Conservation (phyloP, 2,797 vertebrate species). For the Falco rusticolus region DNA sequence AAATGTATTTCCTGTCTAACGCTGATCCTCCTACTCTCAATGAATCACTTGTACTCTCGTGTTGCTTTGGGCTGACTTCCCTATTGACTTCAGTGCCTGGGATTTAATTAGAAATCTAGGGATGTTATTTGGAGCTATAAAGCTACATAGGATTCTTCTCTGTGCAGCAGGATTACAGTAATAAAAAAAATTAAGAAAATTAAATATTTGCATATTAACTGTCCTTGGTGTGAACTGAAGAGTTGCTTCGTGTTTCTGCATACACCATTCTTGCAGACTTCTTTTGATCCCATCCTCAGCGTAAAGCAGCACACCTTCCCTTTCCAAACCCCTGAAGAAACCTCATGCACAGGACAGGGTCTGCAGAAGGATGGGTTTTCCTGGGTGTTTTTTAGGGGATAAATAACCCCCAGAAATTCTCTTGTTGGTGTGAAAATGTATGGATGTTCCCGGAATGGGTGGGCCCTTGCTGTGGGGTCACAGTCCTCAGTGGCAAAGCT, state of each 20-base stretch:
- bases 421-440: accelerated
- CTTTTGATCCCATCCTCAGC: background rate
- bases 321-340: background rate
- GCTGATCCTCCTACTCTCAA: constrained; percentile 6
- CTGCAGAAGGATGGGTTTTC: background rate
- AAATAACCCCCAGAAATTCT: background rate
- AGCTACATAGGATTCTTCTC: background rate
- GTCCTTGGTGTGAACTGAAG: background rate
- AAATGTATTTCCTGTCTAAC: constrained; percentile 11
- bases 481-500: background rate
- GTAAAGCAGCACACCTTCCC: background rate
- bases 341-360: accelerated
- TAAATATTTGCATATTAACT: constrained; percentile 13
- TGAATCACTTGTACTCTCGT: background rate
- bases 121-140: background rate
- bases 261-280: accelerated
- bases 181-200: background rate
- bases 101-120: constrained; percentile 12
- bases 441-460: background rate
- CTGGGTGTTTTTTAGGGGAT: background rate
- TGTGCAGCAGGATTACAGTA: background rate
- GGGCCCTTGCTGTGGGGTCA: background rate
- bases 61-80: constrained; percentile 15
- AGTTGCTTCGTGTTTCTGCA: background rate
- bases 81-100: constrained; percentile 7